Base-by-base conservation (phyloP, 2,888 invertebrate genomes). In the Balanococcus diminutus region DNA sequence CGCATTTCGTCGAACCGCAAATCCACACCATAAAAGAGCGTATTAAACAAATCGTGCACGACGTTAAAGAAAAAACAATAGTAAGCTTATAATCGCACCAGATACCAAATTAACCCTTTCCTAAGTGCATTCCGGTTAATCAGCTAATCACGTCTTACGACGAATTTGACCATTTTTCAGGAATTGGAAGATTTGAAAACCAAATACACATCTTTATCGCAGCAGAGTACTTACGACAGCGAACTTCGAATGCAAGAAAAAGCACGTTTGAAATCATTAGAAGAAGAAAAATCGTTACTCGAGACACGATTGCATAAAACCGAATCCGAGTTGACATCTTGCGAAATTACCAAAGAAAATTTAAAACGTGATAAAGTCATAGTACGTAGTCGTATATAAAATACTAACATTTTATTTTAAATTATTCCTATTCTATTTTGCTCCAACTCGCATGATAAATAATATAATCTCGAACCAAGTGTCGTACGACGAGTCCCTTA, bases 21-120 rank as follows among this genome's bases (percentile, higher is more conserved):
- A 96, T 96, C 89, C 92, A 92, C 82, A 91, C 94, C 42, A 94
- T 96, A 87, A 95, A 95, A 89, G 96, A 96, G 87, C 92, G 95
- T 87, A 92, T 96, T 86, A 91, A 95, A 22, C 95, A 96, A 90
- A 92, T 95, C 75, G 90, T 95, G 36, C 92, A 92, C 87, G 96
- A 96, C 87, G 94, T 94, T 89, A 95, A 95, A 90, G 94, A 95
- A 87, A 94, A 94, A 91, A 91, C 92, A 88, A 91, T 93, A 90
- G 96, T 95, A 92, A 90, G 92, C n/a, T n/a, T n/a, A n/a, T 87
- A 82, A 42, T 16, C 16, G 3, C 6, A 42, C 16, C 42, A 11
- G 0, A 42, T 16, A 9, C 4, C 8, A 36, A n/a, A 46, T n/a
- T 4, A 5, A n/a, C 46, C n/a, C 46, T 36, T 5, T 36, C 11